A percentile compares a stretch with the other conserved stretches of the same genome.
These are phyloP conservation scores for Guaruba guarouba DNA, from an alignment of 2,113 vertebrate species.

Conservation along the genomic window DNA sequence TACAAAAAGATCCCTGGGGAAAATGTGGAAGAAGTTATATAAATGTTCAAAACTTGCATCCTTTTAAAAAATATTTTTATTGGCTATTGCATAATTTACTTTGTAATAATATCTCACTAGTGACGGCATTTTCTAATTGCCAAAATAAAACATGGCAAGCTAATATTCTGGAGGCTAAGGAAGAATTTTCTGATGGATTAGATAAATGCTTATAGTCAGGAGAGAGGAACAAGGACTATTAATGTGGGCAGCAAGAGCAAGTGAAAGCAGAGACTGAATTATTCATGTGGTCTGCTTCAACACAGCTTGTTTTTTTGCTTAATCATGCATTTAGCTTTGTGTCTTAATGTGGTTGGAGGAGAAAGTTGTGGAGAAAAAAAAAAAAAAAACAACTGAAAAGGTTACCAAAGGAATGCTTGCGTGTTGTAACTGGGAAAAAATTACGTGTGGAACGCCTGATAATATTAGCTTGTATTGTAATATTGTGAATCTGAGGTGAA, in stretches of 20 bases:
- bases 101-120: not conserved
- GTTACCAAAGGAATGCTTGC: not conserved
- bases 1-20: not conserved
- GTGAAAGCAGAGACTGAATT: not conserved
- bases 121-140: not conserved
- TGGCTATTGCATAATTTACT: not conserved
- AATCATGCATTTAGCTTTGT: not conserved
- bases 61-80: not conserved
- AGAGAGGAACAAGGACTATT: not conserved
- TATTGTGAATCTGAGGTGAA: not conserved
- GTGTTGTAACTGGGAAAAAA: not conserved
- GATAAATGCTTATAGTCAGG: not conserved
- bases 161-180: not conserved
- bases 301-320: not conserved
- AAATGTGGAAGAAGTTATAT: not conserved
- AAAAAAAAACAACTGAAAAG: not conserved
- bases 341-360: constrained; percentile 2
- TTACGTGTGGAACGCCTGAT: rapidly evolving
- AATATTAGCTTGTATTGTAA: not conserved
- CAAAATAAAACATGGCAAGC: not conserved
- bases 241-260: not conserved
- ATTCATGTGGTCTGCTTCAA: not conserved
- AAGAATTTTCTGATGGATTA: not conserved
- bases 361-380: not conserved
- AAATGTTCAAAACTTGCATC: not conserved